Percentiles rank a stretch among this genome's conserved stretches.
Conservation (phyloP, 2,888 invertebrate species). For the Caenorhabditis angaria region DNA sequence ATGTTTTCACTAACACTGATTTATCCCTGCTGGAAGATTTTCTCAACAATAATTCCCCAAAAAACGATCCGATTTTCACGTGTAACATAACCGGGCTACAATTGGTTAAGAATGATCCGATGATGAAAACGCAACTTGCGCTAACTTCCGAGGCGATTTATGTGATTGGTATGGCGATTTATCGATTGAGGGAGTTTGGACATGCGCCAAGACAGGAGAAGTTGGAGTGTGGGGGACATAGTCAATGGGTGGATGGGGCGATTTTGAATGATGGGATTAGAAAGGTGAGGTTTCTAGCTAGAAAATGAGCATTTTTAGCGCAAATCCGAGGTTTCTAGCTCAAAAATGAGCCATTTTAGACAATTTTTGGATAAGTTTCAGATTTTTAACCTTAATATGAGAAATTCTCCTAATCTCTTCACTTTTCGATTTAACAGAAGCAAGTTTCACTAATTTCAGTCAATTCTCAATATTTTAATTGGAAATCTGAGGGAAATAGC, state of each 20-base stretch:
- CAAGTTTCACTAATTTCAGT: no score
- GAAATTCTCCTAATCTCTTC: no score
- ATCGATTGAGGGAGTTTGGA: constrained; percentile 50
- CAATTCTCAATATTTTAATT: no score
- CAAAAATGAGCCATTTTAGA: no score
- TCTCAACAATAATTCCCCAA: constrained; percentile 63
- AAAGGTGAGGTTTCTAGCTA: constrained; percentile 43
- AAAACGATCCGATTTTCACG: constrained; percentile 55
- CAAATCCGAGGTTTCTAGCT: no score
- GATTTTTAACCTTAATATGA: no score
- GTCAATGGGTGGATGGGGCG: constrained; percentile 66
- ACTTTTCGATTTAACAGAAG: no score
- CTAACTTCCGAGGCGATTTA: constrained; percentile 65
- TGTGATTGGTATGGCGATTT: constrained; percentile 61
- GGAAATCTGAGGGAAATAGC: no score
- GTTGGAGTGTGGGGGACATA: constrained; percentile 64
- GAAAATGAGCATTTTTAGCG: neutral
- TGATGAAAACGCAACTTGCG: constrained; percentile 68
- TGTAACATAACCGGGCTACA: constrained; percentile 71
- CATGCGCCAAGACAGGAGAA: constrained; percentile 52
- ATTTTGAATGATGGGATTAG: constrained; percentile 60
- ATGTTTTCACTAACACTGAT: constrained; percentile 68
- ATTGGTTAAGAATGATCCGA: constrained; percentile 64
- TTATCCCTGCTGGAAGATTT: constrained; percentile 67
- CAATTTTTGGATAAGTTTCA: no score